Conservation (phyloP, 2,113 vertebrate species). For the Hypanus sabinus region DNA sequence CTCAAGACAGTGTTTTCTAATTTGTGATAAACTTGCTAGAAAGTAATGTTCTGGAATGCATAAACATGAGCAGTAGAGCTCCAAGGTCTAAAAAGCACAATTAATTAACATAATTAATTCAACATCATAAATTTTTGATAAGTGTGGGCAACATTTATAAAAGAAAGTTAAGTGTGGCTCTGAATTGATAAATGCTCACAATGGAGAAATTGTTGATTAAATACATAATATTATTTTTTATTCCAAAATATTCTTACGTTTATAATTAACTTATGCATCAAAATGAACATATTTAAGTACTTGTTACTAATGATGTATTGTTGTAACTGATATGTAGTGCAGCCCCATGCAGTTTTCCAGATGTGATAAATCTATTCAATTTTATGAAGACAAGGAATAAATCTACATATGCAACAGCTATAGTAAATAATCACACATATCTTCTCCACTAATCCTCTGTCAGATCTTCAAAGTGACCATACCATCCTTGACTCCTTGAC, state of each 20-base stretch:
- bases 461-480: no score
- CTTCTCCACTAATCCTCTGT: no score
- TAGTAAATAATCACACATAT: neutral
- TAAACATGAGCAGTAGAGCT: neutral
- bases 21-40: neutral
- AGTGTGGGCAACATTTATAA: neutral
- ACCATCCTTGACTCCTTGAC: no score
- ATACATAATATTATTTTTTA: neutral
- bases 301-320: neutral
- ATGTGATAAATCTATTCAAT: neutral
- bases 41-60: neutral
- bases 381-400: neutral
- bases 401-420: neutral
- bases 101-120: constrained; percentile 5
- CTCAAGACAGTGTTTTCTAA: constrained; percentile 17
- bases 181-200: neutral
- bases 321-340: neutral
- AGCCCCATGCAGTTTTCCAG: neutral
- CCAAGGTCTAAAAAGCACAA: neutral
- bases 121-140: neutral
- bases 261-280: neutral
- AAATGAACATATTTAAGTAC: neutral
- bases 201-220: neutral
- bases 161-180: neutral
- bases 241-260: neutral